A percentile compares a stretch with the other conserved stretches of the same genome.
Conservation (phyloP, 2,888 invertebrate genomes). For the Nomada fabriciana region DNA sequence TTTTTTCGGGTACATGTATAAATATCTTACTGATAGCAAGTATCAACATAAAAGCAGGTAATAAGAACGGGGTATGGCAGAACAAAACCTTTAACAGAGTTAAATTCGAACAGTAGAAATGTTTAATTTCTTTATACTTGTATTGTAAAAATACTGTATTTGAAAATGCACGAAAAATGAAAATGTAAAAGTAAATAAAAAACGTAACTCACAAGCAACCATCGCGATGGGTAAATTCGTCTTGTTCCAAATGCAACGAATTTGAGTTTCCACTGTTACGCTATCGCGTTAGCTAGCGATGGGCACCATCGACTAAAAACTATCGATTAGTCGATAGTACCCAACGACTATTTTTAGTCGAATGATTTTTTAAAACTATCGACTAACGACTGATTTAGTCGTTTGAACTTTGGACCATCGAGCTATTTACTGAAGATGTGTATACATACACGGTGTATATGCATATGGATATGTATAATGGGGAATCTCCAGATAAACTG, state of each 20-base stretch:
- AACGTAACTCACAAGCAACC: conserved; percentile 70
- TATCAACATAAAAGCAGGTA: conserved; percentile 10
- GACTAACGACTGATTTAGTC: too few relatives aligned
- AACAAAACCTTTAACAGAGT: not conserved
- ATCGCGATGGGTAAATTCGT: conserved; percentile 58
- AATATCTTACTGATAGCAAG: not conserved
- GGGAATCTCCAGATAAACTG: too few relatives aligned
- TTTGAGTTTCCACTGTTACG: conserved; percentile 37
- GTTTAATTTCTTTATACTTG: not conserved
- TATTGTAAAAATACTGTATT: conserved; percentile 7
- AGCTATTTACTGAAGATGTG: too few relatives aligned
- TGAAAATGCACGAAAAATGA: not conserved
- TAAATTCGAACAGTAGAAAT: not conserved
- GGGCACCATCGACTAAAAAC: too few relatives aligned
- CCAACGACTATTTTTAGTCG: too few relatives aligned
- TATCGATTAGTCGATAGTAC: too few relatives aligned
- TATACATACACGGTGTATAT: too few relatives aligned
- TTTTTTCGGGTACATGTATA: not conserved
- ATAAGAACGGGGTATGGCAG: conserved; percentile 35
- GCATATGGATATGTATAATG: too few relatives aligned
- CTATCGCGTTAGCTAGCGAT: too few relatives aligned
- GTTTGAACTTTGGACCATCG: too few relatives aligned
- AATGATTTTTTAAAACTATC: too few relatives aligned
- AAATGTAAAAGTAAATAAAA: conserved; percentile 28
- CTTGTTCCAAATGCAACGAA: conserved; percentile 35